Evolutionary conservation across 2,797 vertebrate genomes (phyloP).

Genomic region (Sebastes goodei): DNA sequence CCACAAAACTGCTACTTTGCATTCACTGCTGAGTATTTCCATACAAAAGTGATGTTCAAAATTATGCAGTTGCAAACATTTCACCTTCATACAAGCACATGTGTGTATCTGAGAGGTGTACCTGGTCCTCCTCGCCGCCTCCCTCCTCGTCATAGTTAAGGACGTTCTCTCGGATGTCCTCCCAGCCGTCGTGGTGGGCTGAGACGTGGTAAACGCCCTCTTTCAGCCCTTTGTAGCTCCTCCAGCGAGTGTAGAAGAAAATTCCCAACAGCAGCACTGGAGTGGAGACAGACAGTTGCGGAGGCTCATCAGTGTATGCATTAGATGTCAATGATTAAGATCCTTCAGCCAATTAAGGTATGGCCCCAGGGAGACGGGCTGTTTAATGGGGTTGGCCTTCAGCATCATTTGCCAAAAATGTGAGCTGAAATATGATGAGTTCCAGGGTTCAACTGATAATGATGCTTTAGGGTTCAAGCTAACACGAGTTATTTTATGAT

Average conservation of each 20-base stretch:
- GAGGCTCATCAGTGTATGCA: background rate
- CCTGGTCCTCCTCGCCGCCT: constrained; percentile 91
- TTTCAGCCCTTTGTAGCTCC: constrained; percentile 82
- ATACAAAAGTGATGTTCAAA: background rate
- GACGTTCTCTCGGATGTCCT: constrained; percentile 91
- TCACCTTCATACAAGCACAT: background rate
- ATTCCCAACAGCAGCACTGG: constrained; percentile 85
- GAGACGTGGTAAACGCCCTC: constrained; percentile 85
- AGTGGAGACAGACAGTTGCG: constrained; percentile 5
- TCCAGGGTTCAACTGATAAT: background rate
- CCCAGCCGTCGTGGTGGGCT: constrained; percentile 86
- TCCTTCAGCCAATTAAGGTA: constrained; percentile 18
- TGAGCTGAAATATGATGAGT: constrained; percentile 4
- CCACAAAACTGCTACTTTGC: background rate
- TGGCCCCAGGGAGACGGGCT: background rate
- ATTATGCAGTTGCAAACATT: background rate
- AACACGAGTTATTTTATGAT: background rate
- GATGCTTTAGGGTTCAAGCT: background rate
- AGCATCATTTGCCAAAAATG: constrained; percentile 20
- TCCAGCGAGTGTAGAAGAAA: constrained; percentile 87
- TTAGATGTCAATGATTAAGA: constrained; percentile 29
- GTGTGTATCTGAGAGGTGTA: constrained; percentile 39
- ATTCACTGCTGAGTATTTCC: background rate
- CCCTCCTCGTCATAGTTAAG: constrained; percentile 93
- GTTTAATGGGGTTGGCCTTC: constrained; percentile 33